A percentile compares a stretch with the other conserved stretches of the same genome.
Evolutionary conservation across 1,140 invertebrate genomes (phyloP).

Genomic region (Neodiprion fabricii): DNA sequence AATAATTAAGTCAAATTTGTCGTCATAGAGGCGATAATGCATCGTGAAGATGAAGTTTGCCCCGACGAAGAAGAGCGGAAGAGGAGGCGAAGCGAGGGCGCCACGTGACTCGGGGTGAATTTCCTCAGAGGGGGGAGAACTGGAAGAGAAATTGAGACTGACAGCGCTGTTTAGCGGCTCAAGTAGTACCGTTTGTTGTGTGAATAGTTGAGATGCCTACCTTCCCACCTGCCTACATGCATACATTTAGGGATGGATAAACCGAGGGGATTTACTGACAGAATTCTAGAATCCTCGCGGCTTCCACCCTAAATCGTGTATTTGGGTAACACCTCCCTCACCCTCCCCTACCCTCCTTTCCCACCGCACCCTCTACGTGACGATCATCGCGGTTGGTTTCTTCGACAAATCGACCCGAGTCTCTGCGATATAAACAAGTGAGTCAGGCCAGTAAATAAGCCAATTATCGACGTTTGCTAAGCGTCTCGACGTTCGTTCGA

Average conservation of each 20-base stretch:
- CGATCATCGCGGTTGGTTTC: no score
- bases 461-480: no score
- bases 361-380: no score
- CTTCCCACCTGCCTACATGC: neutral
- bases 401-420: neutral
- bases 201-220: neutral
- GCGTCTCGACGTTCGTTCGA: no score
- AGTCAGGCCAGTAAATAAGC: no score
- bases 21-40: no score
- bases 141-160: neutral
- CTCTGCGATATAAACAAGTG: neutral
- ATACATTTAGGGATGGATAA: neutral
- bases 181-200: slow-evolving; percentile 5
- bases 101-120: neutral
- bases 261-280: slow-evolving; percentile 7
- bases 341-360: no score
- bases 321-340: neutral
- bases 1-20: no score
- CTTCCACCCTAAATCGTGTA: neutral
- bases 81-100: neutral
- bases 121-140: neutral
- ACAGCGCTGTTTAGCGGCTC: slow-evolving; percentile 4
- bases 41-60: neutral
- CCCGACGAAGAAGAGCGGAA: neutral
- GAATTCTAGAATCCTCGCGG: neutral